Base-by-base conservation (phyloP, 2,888 invertebrate species). In the Campopleginae sp. region DNA sequence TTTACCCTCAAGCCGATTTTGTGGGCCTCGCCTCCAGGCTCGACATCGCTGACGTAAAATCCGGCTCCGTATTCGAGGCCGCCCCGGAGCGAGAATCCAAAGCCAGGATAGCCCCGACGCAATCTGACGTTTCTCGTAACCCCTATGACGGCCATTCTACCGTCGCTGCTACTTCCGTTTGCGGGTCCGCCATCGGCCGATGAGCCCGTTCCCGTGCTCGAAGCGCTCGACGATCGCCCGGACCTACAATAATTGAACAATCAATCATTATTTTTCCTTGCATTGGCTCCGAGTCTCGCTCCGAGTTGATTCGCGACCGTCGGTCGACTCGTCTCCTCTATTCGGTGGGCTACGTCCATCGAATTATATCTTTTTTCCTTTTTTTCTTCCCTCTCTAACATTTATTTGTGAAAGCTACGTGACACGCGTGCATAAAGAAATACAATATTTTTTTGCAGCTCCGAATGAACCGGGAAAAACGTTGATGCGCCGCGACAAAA, bases 31-130 rank as follows among this genome's bases (percentile, higher is more conserved):
- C 98, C 98, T 80, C 97, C 97, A 46, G 96, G 96, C 88, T 98
- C 97, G 10, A 99, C 97, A 91, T 96, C 96, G 31, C 98, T 98
- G 83, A 99, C 96, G 94, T 98, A 98, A 94, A 98, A 97, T 44
- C 99, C 99, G 0, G 98, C 97, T 33, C 97, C 97, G 93, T 98
- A 98, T 92, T 99, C 99, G 87, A 96, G 95, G 19, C 99, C 98
- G 42, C 98, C 98, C 3, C 98, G 95, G 80, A 98, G 94, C 2
- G 97, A 96, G 94, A 98, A 98, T 0, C 98, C 98, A 90, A 97
- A 96, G 27, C 96, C 96, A 7, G 96, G 96, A 80, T 94, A 95
- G 86, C 95, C 95, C 0, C 95, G 94, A 61, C 95, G 93, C 48
- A 95, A 95, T 72, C 96, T 94, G 19, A 95, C 94, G 85, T 95